Evolutionary conservation across 2,888 invertebrate species (phyloP).

Genomic region (Adineta ricciae): DNA sequence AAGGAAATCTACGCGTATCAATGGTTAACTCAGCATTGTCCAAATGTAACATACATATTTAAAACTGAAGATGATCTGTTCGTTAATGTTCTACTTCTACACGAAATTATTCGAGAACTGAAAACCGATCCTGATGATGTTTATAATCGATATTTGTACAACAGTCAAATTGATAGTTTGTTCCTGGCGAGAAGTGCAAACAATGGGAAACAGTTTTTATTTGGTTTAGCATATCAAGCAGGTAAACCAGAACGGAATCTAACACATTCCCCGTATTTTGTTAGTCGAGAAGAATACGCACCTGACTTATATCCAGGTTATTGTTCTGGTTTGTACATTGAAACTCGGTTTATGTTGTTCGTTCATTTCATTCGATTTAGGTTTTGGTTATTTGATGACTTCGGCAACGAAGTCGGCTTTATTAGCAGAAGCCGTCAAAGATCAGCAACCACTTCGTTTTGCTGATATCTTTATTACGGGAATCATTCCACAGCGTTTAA

Average conservation of each 20-base stretch:
- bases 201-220: not conserved
- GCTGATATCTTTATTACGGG: not conserved
- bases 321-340: not conserved
- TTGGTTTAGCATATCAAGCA: not conserved
- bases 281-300: not conserved
- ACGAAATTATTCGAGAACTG: not conserved
- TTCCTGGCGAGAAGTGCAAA: not conserved
- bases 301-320: not conserved
- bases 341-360: too few relatives aligned
- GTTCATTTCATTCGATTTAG: not conserved
- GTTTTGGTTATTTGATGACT: constrained; percentile 7
- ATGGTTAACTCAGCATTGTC: not conserved
- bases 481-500: not conserved
- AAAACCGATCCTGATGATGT: not conserved
- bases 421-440: not conserved
- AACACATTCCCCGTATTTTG: not conserved
- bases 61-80: constrained; percentile 14
- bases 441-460: not conserved
- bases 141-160: not conserved
- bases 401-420: not conserved
- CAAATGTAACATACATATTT: not conserved
- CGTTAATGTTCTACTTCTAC: not conserved
- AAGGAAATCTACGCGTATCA: not conserved
- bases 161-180: not conserved
- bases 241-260: not conserved